Percentiles rank a stretch among this genome's conserved stretches.
Conservation (phyloP, 2,797 vertebrate genomes). For the Onychomys leucogaster region DNA sequence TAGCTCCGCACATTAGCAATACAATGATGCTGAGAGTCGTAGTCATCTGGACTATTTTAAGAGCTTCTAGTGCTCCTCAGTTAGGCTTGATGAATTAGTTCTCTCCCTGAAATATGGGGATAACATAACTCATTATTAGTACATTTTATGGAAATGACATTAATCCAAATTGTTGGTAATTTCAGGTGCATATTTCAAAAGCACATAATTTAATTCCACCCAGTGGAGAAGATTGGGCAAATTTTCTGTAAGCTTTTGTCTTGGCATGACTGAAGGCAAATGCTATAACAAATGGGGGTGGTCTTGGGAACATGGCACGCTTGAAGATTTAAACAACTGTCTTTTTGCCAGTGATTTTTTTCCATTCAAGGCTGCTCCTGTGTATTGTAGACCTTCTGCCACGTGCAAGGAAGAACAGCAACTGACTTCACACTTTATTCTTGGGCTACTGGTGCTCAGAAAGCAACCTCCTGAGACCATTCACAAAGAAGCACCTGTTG, state of each 20-base stretch:
- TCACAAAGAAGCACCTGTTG: neutral
- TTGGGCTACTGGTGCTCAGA: neutral
- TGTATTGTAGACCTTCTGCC: neutral
- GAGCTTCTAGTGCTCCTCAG: slow-evolving; percentile 76
- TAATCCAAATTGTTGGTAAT: slow-evolving; percentile 82
- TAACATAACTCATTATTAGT: slow-evolving; percentile 84
- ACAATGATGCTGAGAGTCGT: slow-evolving; percentile 77
- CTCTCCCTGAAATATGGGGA: slow-evolving; percentile 77
- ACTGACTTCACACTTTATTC: neutral
- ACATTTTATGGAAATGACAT: slow-evolving; percentile 82
- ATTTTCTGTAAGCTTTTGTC: slow-evolving; percentile 81
- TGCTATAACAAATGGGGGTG: slow-evolving; percentile 68
- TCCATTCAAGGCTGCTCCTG: neutral
- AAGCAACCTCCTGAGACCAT: neutral
- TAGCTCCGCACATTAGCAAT: slow-evolving; percentile 70
- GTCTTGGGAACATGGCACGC: slow-evolving; percentile 39
- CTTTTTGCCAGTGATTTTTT: neutral
- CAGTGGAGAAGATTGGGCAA: slow-evolving; percentile 82
- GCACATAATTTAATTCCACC: slow-evolving; percentile 81
- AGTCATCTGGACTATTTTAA: slow-evolving; percentile 79
- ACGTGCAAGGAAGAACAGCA: neutral
- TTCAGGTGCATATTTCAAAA: slow-evolving; percentile 85
- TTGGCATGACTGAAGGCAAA: slow-evolving; percentile 77
- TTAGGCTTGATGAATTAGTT: slow-evolving; percentile 85
- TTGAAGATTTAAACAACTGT: slow-evolving; percentile 73